phyloP scores from a whole-genome alignment of 1,140 invertebrate species.

The Halesus radiatus region DNA sequence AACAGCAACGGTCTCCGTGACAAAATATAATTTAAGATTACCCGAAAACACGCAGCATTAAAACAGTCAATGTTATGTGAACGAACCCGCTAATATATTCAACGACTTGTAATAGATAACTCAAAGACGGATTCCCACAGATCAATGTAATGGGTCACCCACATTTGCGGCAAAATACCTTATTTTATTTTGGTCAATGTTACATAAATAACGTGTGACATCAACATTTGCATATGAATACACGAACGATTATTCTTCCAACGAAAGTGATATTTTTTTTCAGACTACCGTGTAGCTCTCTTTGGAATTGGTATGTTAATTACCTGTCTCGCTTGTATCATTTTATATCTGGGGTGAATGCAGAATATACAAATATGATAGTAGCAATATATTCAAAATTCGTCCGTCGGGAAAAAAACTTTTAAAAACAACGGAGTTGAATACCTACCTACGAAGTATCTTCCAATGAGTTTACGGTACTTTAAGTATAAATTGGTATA shows the following conservation, averaged over 20 bases:
- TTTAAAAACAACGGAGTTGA: too few species aligned
- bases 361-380: too few species aligned
- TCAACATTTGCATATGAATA: constrained; percentile 24
- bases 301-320: constrained; percentile 30
- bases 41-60: constrained; percentile 8
- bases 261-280: constrained; percentile 34
- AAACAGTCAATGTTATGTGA: constrained; percentile 32
- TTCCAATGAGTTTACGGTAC: too few species aligned
- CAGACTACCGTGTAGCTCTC: constrained; percentile 30
- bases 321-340: not conserved
- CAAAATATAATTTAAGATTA: not conserved
- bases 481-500: too few species aligned
- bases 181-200: not conserved
- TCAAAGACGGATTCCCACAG: constrained; percentile 26
- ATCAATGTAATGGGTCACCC: constrained; percentile 31
- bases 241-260: constrained; percentile 25
- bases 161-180: constrained; percentile 14
- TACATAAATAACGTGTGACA: constrained; percentile 37
- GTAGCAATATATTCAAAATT: too few species aligned
- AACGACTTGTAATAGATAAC: constrained; percentile 31
- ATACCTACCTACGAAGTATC: too few species aligned
- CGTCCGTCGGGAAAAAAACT: too few species aligned
- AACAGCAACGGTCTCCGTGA: constrained; percentile 7
- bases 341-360: too few species aligned
- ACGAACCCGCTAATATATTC: constrained; percentile 18